phyloP scores from a whole-genome alignment of 2,113 vertebrate genomes.

The Callocephalon fimbriatum region DNA sequence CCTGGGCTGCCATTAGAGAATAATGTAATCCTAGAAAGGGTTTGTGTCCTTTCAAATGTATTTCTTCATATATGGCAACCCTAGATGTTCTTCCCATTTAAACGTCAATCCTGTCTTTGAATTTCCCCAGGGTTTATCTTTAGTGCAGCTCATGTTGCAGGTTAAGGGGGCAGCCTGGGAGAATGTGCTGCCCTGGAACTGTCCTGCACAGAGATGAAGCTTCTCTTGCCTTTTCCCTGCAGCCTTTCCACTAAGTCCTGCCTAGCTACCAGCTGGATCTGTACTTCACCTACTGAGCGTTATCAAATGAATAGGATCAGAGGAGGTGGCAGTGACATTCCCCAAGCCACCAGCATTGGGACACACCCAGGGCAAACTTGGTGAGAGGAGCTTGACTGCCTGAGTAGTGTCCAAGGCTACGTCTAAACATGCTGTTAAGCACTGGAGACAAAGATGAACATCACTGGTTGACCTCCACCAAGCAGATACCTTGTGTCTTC shows the following conservation, averaged over 20 bases:
- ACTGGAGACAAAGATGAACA: background rate
- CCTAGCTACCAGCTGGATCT: background rate
- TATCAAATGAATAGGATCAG: background rate
- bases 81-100: background rate
- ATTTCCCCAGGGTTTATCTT: background rate
- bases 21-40: background rate
- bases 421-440: background rate
- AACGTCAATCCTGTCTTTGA: background rate
- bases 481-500: rapidly evolving
- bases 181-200: background rate
- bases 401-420: background rate
- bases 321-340: background rate
- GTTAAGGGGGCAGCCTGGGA: background rate
- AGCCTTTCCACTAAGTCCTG: background rate
- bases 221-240: background rate
- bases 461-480: background rate
- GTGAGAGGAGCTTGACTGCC: background rate
- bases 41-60: background rate
- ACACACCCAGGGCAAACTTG: background rate
- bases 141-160: background rate
- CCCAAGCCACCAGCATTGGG: rapidly evolving
- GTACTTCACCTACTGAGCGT: background rate
- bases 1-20: background rate
- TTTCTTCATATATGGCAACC: background rate
- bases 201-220: rapidly evolving